These are phyloP conservation scores for Daphoenositta chrysoptera DNA, from an alignment of 2,113 vertebrate genomes.

Conservation along the genomic window DNA sequence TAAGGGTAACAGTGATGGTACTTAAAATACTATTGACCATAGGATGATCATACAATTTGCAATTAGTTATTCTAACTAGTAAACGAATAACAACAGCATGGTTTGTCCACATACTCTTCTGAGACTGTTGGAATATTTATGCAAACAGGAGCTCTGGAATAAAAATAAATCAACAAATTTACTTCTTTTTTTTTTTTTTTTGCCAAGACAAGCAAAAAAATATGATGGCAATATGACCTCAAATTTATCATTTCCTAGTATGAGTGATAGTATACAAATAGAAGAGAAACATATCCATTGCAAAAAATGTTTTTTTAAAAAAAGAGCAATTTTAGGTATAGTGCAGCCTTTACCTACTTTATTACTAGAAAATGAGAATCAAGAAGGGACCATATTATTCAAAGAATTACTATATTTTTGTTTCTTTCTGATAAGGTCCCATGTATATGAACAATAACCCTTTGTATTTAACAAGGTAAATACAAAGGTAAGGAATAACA, in stretches of 20 bases:
- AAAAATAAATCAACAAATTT: not conserved
- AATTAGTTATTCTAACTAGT: not conserved
- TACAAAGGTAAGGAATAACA: conserved; percentile 33
- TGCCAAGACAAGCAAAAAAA: not conserved
- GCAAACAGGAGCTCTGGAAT: not conserved
- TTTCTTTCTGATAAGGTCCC: not conserved
- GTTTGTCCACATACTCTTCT: not conserved
- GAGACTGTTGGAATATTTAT: not conserved
- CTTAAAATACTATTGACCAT: not conserved
- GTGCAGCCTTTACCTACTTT: not conserved
- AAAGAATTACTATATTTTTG: not conserved
- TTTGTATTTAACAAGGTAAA: conserved; percentile 47
- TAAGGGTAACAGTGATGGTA: not conserved
- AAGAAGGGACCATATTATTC: not conserved
- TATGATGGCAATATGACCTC: not conserved
- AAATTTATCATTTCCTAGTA: not conserved
- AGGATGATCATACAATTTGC: not conserved
- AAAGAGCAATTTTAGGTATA: not conserved
- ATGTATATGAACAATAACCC: not conserved
- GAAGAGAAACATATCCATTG: not conserved
- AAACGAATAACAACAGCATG: not conserved
- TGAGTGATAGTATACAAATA: not conserved
- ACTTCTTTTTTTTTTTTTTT: not conserved
- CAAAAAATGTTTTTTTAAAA: not conserved
- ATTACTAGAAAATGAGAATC: not conserved